Evolutionary conservation across 1,140 invertebrate species (phyloP).

Genomic region (Harlomillsia oculata): DNA sequence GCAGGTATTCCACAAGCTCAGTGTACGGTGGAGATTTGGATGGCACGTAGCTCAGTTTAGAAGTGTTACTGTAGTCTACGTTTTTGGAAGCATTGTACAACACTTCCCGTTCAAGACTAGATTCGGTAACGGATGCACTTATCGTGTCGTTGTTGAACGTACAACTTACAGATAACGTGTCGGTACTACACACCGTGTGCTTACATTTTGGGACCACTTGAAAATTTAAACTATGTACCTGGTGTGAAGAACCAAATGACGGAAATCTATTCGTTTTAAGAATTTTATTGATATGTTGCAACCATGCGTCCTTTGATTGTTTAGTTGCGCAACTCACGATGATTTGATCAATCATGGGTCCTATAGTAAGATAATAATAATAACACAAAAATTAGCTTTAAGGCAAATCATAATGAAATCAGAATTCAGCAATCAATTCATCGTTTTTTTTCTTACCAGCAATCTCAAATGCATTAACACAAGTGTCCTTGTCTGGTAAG

Average conservation of each 20-base stretch:
- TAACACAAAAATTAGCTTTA: not conserved
- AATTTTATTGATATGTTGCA: conserved; percentile 54
- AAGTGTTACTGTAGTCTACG: too few species aligned
- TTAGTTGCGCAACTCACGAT: conserved; percentile 72
- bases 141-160: too few species aligned
- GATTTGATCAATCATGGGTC: conserved; percentile 80
- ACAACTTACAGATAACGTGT: too few species aligned
- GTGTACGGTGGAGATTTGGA: conserved; percentile 17
- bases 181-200: not conserved
- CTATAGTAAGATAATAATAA: conserved; percentile 46
- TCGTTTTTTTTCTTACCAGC: conserved; percentile 50
- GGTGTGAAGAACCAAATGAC: conserved; percentile 16
- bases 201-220: too few species aligned
- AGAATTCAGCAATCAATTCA: not conserved
- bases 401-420: not conserved
- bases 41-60: not conserved
- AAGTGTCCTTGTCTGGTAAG: conserved; percentile 64
- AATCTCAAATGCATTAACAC: conserved; percentile 73
- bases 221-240: conserved; percentile 27
- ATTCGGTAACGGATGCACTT: too few species aligned
- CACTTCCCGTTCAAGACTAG: too few species aligned
- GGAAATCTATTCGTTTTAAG: conserved; percentile 25
- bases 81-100: too few species aligned
- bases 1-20: conserved; percentile 11
- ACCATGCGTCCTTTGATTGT: conserved; percentile 77